These are phyloP conservation scores for Rhaphigaster nebulosa DNA, from an alignment of 2,888 invertebrate species.

Conservation along the genomic window DNA sequence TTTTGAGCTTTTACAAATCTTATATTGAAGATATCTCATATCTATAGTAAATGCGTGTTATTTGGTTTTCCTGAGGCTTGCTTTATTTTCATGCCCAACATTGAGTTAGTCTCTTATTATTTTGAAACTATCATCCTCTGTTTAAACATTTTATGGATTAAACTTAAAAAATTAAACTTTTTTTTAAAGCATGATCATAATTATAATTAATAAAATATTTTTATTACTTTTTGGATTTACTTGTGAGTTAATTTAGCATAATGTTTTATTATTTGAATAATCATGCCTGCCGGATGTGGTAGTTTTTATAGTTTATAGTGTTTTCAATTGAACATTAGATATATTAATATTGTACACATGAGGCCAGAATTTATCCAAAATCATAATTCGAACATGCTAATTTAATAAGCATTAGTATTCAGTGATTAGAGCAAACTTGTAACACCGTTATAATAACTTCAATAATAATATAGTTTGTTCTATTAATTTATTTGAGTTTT, in stretches of 20 bases:
- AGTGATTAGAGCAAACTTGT: not conserved
- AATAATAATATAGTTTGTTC: not conserved
- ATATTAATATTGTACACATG: not conserved
- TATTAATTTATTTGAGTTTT: not conserved
- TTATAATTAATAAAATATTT: not conserved
- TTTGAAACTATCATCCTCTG: not conserved
- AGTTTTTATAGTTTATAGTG: not conserved
- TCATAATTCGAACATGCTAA: not conserved
- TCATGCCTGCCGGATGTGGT: not conserved
- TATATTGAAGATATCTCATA: too few relatives aligned
- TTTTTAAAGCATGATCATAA: not conserved
- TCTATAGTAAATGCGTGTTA: too few relatives aligned
- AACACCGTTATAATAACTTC: too few relatives aligned
- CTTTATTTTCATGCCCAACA: too few relatives aligned
- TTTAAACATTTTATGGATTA: not conserved
- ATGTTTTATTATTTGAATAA: not conserved
- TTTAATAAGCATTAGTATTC: not conserved
- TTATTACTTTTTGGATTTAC: not conserved
- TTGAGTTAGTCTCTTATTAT: not conserved
- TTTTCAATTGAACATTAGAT: not conserved
- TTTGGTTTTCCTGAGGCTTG: too few relatives aligned
- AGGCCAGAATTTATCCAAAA: not conserved
- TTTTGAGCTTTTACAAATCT: too few relatives aligned
- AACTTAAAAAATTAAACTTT: not conserved
- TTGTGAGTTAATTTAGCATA: not conserved